Evolutionary conservation across 2,797 vertebrate species (phyloP), one percentile per base, ranked within the genome.

Genomic region (Distichodus sexfasciatus): DNA sequence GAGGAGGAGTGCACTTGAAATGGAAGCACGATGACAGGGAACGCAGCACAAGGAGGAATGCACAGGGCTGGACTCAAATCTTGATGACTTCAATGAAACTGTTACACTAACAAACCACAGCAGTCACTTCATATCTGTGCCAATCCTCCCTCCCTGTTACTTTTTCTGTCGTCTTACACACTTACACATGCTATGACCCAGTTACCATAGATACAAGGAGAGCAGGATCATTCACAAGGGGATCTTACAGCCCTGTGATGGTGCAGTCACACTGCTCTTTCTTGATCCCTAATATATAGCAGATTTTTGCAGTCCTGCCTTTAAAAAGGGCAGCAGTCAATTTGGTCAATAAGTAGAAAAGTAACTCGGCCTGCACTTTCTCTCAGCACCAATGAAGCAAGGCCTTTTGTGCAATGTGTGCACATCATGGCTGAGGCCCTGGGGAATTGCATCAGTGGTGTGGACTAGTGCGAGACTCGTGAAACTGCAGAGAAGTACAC

Each of bases 181-280:
- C n/a, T n/a, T n/a, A n/a, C 46, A 63, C 21, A 54, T 15, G 63
- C 63, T 31, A 59, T 80, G 80, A 78, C 80, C 80, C 72, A 79
- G 78, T 79, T 78, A 76, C 43, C 66, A 58, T 59, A 54, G 48
- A 69, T 21, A 64, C 61, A 64, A 44, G 21, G 41, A 60, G 40
- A 47, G 35, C 31, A 50, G 14, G 58, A 55, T 66, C 66, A 64
- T 48, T 33, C 63, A 50, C 15, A 46, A 57, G 50, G 41, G 59
- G 62, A 47, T n/a, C 47, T 57, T 46, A 60, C 44, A 14, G 36
- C 38, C 41, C 46, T 24, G 26, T 58, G 15, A 17, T 19, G 51
- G 26, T n/a, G 28, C 50, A 40, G 46, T 59, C 55, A 31, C 31
- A 31, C 23, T 46, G 53, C 53, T 62, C 46, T 72, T 19, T 26